Evolutionary conservation across 2,888 invertebrate species (phyloP).

Genomic region (Amphimallon solstitiale): DNA sequence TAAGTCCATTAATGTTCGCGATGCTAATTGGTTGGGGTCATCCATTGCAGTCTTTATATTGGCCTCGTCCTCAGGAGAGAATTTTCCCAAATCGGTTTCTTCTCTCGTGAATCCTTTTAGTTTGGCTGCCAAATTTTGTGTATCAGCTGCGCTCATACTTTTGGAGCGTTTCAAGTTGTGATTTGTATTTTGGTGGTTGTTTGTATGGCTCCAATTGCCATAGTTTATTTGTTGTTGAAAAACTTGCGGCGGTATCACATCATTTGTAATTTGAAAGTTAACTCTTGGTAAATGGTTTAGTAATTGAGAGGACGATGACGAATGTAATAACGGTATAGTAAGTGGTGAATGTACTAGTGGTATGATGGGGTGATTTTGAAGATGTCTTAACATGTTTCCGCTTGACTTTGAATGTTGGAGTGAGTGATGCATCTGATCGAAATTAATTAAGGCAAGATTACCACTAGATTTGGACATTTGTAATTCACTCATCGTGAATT

Average conservation of each 20-base stretch:
- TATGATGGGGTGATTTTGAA: slow-evolving; percentile 52
- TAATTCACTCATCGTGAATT: slow-evolving; percentile 82
- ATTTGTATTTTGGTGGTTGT: slow-evolving; percentile 40
- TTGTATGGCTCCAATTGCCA: slow-evolving; percentile 51
- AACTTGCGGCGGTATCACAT: slow-evolving; percentile 64
- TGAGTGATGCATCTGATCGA: slow-evolving; percentile 52
- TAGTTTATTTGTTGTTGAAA: slow-evolving; percentile 64
- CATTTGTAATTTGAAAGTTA: slow-evolving; percentile 67
- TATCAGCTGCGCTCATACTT: slow-evolving; percentile 82
- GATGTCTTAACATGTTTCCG: slow-evolving; percentile 76
- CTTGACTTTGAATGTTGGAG: slow-evolving; percentile 66
- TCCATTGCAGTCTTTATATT: slow-evolving; percentile 80
- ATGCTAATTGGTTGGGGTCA: slow-evolving; percentile 82
- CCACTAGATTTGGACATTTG: slow-evolving; percentile 61
- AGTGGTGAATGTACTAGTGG: slow-evolving; percentile 55
- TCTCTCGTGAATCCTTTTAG: slow-evolving; percentile 73
- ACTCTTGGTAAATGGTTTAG: slow-evolving; percentile 71
- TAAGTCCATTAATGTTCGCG: slow-evolving; percentile 83
- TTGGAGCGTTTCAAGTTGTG: slow-evolving; percentile 81
- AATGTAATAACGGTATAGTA: slow-evolving; percentile 63
- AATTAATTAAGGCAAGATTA: slow-evolving; percentile 53
- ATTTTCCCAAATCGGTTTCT: slow-evolving; percentile 79
- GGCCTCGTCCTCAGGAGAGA: slow-evolving; percentile 77
- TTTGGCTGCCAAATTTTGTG: slow-evolving; percentile 74
- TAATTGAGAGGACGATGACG: slow-evolving; percentile 73